A percentile compares a stretch with the other conserved stretches of the same genome.
These are phyloP conservation scores for Catocala fraxini DNA, from an alignment of 2,888 invertebrate species.

Conservation along the genomic window DNA sequence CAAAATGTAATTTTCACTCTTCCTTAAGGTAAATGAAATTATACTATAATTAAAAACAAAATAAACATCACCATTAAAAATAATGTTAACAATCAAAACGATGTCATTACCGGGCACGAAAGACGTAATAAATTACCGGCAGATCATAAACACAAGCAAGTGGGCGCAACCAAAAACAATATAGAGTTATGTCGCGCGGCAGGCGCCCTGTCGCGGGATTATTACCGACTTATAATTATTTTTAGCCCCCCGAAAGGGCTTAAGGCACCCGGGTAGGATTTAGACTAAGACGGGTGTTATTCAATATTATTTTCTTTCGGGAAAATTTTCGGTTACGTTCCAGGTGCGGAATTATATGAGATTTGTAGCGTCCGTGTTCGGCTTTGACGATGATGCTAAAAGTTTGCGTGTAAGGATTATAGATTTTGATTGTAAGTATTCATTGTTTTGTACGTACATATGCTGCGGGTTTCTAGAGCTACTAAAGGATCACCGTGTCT, in stretches of 20 bases:
- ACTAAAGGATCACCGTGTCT: too few species aligned
- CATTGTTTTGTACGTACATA: not conserved
- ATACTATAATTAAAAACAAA: constrained; percentile 22
- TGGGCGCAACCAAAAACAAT: constrained; percentile 61
- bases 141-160: constrained; percentile 55
- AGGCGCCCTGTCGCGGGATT: constrained; percentile 61
- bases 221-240: constrained; percentile 68
- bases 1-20: not conserved
- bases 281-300: constrained; percentile 78
- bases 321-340: constrained; percentile 60
- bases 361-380: constrained; percentile 61
- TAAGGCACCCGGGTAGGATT: constrained; percentile 81
- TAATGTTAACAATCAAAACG: constrained; percentile 43
- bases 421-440: constrained; percentile 1
- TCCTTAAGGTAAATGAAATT: not conserved
- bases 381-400: constrained; percentile 52
- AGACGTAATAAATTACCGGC: constrained; percentile 50
- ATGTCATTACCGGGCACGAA: constrained; percentile 39
- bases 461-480: too few species aligned
- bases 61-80: constrained; percentile 29
- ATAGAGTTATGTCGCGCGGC: constrained; percentile 58
- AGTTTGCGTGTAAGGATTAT: constrained; percentile 20
- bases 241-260: constrained; percentile 79
- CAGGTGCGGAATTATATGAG: constrained; percentile 72
- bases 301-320: constrained; percentile 83